These are phyloP conservation scores for Protophormia terraenovae DNA, from an alignment of 2,888 invertebrate genomes.

Conservation along the genomic window DNA sequence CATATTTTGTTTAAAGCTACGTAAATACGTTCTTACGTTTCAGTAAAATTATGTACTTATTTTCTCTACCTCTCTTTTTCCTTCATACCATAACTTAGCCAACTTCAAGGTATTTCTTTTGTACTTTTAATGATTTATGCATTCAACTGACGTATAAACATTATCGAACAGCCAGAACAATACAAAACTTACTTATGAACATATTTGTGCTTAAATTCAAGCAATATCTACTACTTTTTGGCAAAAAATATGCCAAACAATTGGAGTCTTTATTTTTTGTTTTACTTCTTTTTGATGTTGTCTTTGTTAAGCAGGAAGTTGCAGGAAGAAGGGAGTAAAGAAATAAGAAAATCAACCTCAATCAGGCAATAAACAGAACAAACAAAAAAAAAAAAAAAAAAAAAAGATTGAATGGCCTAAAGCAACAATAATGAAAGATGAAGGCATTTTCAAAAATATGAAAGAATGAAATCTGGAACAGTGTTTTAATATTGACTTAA, in stretches of 20 bases:
- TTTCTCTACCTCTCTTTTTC: neutral
- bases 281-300: neutral
- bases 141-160: conserved; percentile 14
- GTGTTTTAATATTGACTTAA: neutral
- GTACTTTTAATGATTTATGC: conserved; percentile 47
- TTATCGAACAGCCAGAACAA: neutral
- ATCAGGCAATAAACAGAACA: conserved; percentile 37
- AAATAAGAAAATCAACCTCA: conserved; percentile 28
- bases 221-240: neutral
- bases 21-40: neutral
- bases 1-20: neutral
- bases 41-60: neutral
- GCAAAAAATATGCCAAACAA: conserved; percentile 49
- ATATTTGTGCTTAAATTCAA: conserved; percentile 5
- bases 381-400: neutral
- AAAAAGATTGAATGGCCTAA: conserved; percentile 19
- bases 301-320: neutral
- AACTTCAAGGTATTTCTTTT: conserved; percentile 16
- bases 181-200: neutral
- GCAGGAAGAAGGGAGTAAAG: neutral
- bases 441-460: neutral
- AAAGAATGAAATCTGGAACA: conserved; percentile 3
- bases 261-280: neutral
- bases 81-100: neutral
- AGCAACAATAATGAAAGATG: conserved; percentile 7